Base-by-base conservation (phyloP, 1,140 invertebrate species). In the Agraylea sexmaculata region DNA sequence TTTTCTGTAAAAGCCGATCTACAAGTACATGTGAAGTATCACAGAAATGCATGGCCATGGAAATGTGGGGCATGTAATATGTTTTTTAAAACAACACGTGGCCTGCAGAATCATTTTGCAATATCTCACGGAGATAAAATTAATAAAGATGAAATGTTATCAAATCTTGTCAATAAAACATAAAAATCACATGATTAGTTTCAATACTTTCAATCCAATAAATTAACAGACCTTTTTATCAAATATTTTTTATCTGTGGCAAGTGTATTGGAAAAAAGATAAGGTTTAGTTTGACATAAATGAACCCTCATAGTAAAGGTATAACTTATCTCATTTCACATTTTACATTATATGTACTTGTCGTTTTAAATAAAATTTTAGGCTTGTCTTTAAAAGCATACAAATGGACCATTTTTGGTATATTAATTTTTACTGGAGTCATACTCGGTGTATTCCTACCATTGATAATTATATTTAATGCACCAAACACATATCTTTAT, bases 61-160 rank as follows among this genome's bases (percentile, higher is more conserved):
- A 19, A 23, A 13, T 43, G 42, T 13, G n/a, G 16, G 10, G 29
- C 30, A 15, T 43, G 42, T n/a, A 23, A 32, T 8, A 43, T 43
- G 42, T 31, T n/a, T 12, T 43, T 43, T 12, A 43, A 43, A 32
- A 43, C 29, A 8, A 43, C 42, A 11, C 42, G 42, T 13, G 42
- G 42, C 2, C 42, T 43, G 8, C 42, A 43, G 21, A 38, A 37
- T 20, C 42, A 43, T n/a, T 37, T 43, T 15, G 37, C 42, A 6
- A 37, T 38, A 4, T 20, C 36, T 10, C 42, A 38, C 20, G 29
- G 36, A 2, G 41, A 43, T 13, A 37, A 32, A 38, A 37, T 43
- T 20, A 43, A 30, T 19, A 43, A 31, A 32, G 13, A 38, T 13
- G 42, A 43, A 15, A 43, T 37, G 35, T 6, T 37, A n/a, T 22